Conservation (phyloP, 2,113 vertebrate genomes). For the Origma solitaria region DNA sequence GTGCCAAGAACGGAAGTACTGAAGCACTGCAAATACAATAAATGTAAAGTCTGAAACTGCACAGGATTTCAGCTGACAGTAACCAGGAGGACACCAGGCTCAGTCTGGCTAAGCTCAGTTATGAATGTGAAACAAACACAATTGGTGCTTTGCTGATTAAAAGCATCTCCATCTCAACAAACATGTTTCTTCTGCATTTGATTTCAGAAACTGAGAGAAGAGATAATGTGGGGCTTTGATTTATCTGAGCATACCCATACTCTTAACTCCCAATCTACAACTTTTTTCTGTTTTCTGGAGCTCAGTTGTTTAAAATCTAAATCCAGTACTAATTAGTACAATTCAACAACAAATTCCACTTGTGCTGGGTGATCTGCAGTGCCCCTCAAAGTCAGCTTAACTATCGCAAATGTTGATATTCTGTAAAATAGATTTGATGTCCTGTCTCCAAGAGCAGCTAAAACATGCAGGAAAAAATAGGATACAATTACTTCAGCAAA, state of each 20-base stretch:
- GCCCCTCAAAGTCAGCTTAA: not conserved
- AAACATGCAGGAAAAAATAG: not conserved
- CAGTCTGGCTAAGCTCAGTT: not conserved
- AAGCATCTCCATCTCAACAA: not conserved
- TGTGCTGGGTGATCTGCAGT: not conserved
- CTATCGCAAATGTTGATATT: not conserved
- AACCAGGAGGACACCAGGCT: not conserved
- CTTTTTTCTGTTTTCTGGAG: not conserved
- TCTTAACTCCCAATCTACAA: not conserved
- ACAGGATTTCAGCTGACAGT: not conserved
- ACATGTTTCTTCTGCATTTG: not conserved
- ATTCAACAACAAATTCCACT: not conserved
- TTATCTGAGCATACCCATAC: not conserved
- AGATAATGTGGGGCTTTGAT: not conserved
- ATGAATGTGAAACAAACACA: not conserved
- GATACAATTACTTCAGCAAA: not conserved
- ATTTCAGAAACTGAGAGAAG: not conserved
- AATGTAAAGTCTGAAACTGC: not conserved
- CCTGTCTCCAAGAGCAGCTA: not conserved
- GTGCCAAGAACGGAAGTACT: not conserved
- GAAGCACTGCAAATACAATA: not conserved
- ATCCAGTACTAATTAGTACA: not conserved
- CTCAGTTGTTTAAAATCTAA: not conserved
- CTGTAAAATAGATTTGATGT: not conserved
- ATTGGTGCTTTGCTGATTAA: not conserved